phyloP scores from a whole-genome alignment of 30 jellyfish, hydroid and myxozoan genomes.

The Aurelia coerulea region DNA sequence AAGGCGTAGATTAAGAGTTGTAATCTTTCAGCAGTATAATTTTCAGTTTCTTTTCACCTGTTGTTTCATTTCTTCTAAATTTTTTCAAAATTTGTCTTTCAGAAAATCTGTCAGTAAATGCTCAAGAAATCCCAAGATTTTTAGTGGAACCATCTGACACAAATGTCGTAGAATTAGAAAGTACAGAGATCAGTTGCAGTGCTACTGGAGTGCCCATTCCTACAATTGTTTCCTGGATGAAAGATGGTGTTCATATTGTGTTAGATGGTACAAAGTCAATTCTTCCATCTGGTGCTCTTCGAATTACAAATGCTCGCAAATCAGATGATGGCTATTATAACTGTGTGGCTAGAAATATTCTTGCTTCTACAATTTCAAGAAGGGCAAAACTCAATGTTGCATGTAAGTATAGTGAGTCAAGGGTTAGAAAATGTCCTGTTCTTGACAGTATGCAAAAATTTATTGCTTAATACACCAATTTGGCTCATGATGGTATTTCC shows the following conservation, averaged over 20 bases:
- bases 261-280: conserved; percentile 51
- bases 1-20: too few relatives aligned
- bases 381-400: conserved; percentile 78
- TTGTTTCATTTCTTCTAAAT: neutral
- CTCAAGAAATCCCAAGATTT: conserved; percentile 64
- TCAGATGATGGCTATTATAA: conserved; percentile 83
- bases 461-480: too few relatives aligned
- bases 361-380: conserved; percentile 81
- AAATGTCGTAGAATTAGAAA: conserved; percentile 26
- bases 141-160: conserved; percentile 70
- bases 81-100: neutral
- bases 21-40: too few relatives aligned
- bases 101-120: neutral
- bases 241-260: conserved; percentile 44
- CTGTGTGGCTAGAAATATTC: conserved; percentile 82
- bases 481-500: too few relatives aligned
- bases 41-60: too few relatives aligned
- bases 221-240: conserved; percentile 66
- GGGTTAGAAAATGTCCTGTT: too few relatives aligned
- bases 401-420: conserved; percentile 44
- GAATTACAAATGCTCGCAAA: conserved; percentile 48
- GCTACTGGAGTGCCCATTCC: conserved; percentile 87
- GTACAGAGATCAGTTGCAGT: conserved; percentile 51
- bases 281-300: conserved; percentile 64
- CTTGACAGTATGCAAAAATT: too few relatives aligned